These are phyloP conservation scores for Coregonus sp. DNA, from an alignment of 2,797 vertebrate genomes.

Conservation along the genomic window DNA sequence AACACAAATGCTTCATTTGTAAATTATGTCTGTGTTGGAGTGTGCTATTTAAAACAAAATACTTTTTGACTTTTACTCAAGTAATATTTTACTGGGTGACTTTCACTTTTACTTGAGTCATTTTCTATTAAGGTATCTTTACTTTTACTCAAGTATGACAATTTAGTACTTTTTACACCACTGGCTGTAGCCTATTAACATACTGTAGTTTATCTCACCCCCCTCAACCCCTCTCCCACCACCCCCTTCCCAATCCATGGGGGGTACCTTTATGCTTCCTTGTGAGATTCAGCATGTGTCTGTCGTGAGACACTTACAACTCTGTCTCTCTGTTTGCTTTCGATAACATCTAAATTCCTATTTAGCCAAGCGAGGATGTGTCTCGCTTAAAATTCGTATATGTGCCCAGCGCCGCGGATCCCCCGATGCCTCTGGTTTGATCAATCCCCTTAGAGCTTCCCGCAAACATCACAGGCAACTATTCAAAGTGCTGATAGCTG, in stretches of 20 bases:
- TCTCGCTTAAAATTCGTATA: slow-evolving; percentile 65
- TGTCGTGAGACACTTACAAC: background rate
- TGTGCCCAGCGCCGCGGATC: slow-evolving; percentile 53
- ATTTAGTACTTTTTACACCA: too few species aligned
- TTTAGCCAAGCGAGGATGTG: slow-evolving; percentile 49
- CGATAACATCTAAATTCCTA: slow-evolving; percentile 60
- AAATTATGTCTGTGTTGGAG: too few species aligned
- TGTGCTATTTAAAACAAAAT: too few species aligned
- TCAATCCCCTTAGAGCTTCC: slow-evolving; percentile 44
- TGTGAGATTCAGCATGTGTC: background rate
- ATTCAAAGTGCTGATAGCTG: slow-evolving; percentile 40
- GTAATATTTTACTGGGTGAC: too few species aligned
- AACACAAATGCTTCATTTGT: too few species aligned
- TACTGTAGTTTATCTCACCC: background rate
- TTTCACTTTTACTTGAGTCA: too few species aligned
- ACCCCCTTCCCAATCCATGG: background rate
- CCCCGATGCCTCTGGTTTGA: slow-evolving; percentile 49
- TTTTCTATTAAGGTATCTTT: too few species aligned
- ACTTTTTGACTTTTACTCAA: too few species aligned
- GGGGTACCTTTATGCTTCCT: background rate
- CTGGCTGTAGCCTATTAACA: background rate
- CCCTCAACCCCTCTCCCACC: background rate
- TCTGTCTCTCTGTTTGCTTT: slow-evolving; percentile 52
- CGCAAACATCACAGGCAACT: slow-evolving; percentile 47
- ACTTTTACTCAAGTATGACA: too few species aligned